These are phyloP conservation scores for Aphidius ervi DNA, from an alignment of 1,140 invertebrate species.

Conservation along the genomic window DNA sequence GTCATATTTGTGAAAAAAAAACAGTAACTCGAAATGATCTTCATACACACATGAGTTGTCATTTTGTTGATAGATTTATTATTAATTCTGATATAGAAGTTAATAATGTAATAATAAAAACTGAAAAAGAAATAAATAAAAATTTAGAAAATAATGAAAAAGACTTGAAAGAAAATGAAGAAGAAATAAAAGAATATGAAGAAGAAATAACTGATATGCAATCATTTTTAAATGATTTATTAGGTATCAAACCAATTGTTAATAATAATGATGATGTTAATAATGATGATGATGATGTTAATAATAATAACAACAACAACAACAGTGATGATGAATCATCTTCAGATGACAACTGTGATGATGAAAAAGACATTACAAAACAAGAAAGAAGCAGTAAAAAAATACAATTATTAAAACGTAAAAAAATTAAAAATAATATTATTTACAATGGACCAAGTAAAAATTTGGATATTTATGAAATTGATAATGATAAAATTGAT, in stretches of 20 bases:
- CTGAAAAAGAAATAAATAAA: background rate
- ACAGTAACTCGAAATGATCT: background rate
- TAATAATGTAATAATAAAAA: background rate
- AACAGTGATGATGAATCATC: too few relatives aligned
- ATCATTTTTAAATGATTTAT: too few relatives aligned
- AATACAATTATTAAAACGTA: too few relatives aligned
- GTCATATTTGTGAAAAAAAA: background rate
- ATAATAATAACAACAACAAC: too few relatives aligned
- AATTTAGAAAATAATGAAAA: background rate
- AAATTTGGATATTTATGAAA: conserved; percentile 3
- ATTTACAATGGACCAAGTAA: background rate
- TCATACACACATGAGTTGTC: background rate
- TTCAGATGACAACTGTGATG: too few relatives aligned
- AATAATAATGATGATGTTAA: too few relatives aligned
- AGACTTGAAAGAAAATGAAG: background rate
- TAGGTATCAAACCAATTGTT: too few relatives aligned
- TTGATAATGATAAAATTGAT: conserved; percentile 6
- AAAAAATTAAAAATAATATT: background rate
- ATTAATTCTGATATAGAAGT: too few relatives aligned
- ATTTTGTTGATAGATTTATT: background rate
- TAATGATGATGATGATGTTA: too few relatives aligned
- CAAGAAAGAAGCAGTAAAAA: too few relatives aligned
- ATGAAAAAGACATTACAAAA: background rate
- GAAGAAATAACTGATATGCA: background rate
- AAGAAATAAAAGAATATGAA: background rate